Evolutionary conservation across 2,888 invertebrate genomes (phyloP).

Genomic region (Malthinus flaveolus): DNA sequence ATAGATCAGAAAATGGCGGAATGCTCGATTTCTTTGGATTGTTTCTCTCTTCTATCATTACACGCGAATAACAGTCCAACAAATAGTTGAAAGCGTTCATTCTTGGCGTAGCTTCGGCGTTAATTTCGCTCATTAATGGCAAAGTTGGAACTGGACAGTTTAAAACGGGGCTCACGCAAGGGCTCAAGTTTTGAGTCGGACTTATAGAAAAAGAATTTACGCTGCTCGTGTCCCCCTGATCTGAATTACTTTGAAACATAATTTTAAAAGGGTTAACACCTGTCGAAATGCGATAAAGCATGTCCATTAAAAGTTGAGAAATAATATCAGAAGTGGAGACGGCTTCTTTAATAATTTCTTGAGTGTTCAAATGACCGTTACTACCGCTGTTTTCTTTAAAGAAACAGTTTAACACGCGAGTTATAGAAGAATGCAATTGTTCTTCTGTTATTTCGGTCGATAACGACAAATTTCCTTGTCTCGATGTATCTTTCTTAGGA

Average conservation of each 20-base stretch:
- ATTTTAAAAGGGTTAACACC: conserved; percentile 51
- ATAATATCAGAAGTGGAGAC: conserved; percentile 57
- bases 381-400: conserved; percentile 60
- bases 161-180: conserved; percentile 47
- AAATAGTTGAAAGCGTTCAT: conserved; percentile 55
- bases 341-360: conserved; percentile 54
- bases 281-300: conserved; percentile 51
- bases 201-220: conserved; percentile 50
- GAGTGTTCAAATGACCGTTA: conserved; percentile 55
- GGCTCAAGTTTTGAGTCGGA: conserved; percentile 52
- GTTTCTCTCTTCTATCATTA: conserved; percentile 73
- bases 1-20: conserved; percentile 71
- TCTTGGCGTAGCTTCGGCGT: conserved; percentile 36
- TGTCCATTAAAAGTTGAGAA: conserved; percentile 60
- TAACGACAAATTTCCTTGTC: conserved; percentile 48
- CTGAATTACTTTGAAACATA: conserved; percentile 33
- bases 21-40: conserved; percentile 76
- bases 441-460: conserved; percentile 67
- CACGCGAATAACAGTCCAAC: conserved; percentile 70
- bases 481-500: conserved; percentile 54
- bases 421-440: conserved; percentile 66
- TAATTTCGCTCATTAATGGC: conserved; percentile 37
- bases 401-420: conserved; percentile 72
- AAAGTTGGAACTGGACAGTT: conserved; percentile 46
- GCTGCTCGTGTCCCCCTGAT: conserved; percentile 51